phyloP scores from a whole-genome alignment of 2,888 invertebrate species.

The Andrena haemorrhoa region DNA sequence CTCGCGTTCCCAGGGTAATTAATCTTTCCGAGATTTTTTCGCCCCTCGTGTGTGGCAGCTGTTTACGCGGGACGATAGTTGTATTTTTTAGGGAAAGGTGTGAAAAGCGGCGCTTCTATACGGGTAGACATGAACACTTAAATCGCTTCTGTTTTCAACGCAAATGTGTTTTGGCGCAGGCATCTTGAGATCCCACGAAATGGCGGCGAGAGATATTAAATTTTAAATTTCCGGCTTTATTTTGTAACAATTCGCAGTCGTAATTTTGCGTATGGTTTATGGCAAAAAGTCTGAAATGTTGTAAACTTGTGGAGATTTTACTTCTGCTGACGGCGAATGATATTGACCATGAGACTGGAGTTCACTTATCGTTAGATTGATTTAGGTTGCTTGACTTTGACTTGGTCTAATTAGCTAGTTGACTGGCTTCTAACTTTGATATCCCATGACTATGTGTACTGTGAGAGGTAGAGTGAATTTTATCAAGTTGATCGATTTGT shows the following conservation, averaged over 20 bases:
- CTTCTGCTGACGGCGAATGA: not conserved
- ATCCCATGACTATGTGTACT: too few species aligned
- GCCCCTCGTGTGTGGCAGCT: slow-evolving; percentile 1
- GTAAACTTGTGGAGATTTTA: not conserved
- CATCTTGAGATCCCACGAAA: too few species aligned
- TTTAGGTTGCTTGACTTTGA: too few species aligned
- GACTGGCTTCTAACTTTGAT: too few species aligned
- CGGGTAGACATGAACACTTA: too few species aligned
- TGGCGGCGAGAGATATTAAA: too few species aligned
- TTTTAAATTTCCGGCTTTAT: too few species aligned
- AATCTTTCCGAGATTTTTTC: slow-evolving; percentile 62
- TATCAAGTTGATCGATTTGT: too few species aligned
- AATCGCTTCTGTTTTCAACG: not conserved
- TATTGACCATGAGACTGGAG: not conserved
- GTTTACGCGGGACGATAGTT: slow-evolving; percentile 6
- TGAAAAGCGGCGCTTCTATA: not conserved
- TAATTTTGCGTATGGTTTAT: not conserved
- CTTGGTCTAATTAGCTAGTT: too few species aligned
- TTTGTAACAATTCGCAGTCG: not conserved
- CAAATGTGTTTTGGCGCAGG: too few species aligned
- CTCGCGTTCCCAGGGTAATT: slow-evolving; percentile 57
- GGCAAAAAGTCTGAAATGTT: not conserved
- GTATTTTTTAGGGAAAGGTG: not conserved
- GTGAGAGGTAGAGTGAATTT: too few species aligned
- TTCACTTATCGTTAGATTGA: too few species aligned